These are phyloP conservation scores for Teleiodes luculella DNA, from an alignment of 2,888 invertebrate genomes.

Conservation along the genomic window DNA sequence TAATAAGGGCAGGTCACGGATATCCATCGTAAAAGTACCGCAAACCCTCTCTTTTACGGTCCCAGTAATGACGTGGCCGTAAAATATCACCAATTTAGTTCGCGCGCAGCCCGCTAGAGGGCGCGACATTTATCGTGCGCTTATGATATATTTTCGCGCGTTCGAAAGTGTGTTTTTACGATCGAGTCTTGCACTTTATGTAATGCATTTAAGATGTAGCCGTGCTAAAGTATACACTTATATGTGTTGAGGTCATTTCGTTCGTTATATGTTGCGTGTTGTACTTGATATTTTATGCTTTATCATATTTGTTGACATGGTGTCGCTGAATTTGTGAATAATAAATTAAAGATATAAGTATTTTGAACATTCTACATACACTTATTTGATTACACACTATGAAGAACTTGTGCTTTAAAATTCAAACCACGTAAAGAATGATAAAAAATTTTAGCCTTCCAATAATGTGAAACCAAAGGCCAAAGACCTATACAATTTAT, in stretches of 20 bases:
- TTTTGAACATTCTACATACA: too few species aligned
- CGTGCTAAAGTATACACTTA: neutral
- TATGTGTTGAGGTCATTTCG: neutral
- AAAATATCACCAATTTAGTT: conserved; percentile 74
- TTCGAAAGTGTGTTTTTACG: conserved; percentile 10
- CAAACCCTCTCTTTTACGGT: conserved; percentile 58
- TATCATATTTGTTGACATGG: too few species aligned
- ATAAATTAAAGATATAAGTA: too few species aligned
- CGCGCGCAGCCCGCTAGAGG: conserved; percentile 51
- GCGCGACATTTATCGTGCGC: conserved; percentile 27
- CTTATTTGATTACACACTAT: too few species aligned
- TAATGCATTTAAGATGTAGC: conserved; percentile 5
- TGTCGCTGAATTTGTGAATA: too few species aligned
- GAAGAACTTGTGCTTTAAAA: too few species aligned
- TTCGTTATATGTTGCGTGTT: too few species aligned
- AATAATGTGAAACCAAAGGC: too few species aligned
- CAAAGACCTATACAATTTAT: too few species aligned
- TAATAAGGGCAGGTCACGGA: conserved; percentile 46
- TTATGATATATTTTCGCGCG: conserved; percentile 14
- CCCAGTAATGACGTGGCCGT: conserved; percentile 61
- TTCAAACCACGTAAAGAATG: too few species aligned
- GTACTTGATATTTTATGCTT: too few species aligned
- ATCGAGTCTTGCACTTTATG: conserved; percentile 4
- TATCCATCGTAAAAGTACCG: conserved; percentile 61
- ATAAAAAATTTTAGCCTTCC: too few species aligned